phyloP scores from a whole-genome alignment of 2,888 invertebrate species.

The Diaperis boleti region DNA sequence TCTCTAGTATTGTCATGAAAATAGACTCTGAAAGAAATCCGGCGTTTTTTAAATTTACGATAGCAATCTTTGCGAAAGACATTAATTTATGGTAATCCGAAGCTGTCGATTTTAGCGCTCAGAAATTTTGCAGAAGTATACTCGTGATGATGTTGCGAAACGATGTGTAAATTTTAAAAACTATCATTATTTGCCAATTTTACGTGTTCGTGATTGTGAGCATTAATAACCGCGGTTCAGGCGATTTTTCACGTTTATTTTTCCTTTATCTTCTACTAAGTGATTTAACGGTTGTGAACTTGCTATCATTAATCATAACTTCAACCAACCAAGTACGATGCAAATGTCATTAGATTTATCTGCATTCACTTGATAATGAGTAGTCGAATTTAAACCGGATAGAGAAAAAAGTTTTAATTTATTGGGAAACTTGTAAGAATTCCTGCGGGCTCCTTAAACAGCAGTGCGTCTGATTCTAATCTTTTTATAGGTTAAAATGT shows the following conservation, averaged over 20 bases:
- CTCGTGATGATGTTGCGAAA: neutral
- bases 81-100: constrained; percentile 22
- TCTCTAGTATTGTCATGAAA: constrained; percentile 6
- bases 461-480: neutral
- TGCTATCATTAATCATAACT: constrained; percentile 28
- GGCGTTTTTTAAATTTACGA: constrained; percentile 25
- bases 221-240: constrained; percentile 12
- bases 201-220: constrained; percentile 5
- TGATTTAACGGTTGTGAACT: constrained; percentile 16
- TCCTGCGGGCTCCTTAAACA: constrained; percentile 4
- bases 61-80: constrained; percentile 11
- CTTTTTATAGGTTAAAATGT: neutral
- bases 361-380: constrained; percentile 23
- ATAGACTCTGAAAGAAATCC: constrained; percentile 4
- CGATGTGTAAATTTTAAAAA: constrained; percentile 15
- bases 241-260: neutral
- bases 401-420: constrained; percentile 15
- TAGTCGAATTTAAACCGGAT: constrained; percentile 3
- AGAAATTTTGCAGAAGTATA: constrained; percentile 5
- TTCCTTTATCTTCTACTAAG: constrained; percentile 4
- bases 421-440: constrained; percentile 11
- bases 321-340: constrained; percentile 22
- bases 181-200: constrained; percentile 10
- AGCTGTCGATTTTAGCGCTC: constrained; percentile 15
- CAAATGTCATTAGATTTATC: constrained; percentile 33